Conservation (phyloP, 2,888 invertebrate genomes). For the Xylota segnis region DNA sequence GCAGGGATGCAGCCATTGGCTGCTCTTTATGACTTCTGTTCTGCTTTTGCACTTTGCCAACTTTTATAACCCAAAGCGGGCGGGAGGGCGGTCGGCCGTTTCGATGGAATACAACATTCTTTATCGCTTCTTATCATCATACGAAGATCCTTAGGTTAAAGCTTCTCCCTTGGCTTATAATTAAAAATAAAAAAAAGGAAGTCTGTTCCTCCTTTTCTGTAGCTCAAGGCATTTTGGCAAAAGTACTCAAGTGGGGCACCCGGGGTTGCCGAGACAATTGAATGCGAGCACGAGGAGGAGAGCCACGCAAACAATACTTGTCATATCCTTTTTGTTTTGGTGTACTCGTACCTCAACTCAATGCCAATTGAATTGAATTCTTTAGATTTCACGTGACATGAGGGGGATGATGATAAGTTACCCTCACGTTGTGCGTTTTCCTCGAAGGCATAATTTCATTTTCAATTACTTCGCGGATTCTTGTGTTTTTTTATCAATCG, state of each 20-base stretch:
- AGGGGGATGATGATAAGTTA: slow-evolving; percentile 59
- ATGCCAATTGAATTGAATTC: slow-evolving; percentile 72
- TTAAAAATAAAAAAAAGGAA: slow-evolving; percentile 15
- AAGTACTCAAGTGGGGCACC: slow-evolving; percentile 22
- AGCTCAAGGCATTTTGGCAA: slow-evolving; percentile 51
- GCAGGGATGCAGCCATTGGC: neutral
- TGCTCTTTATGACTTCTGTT: slow-evolving; percentile 22
- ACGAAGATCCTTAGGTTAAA: no score
- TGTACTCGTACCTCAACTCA: slow-evolving; percentile 15
- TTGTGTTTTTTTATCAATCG: slow-evolving; percentile 60
- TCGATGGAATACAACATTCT: neutral
- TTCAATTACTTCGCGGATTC: slow-evolving; percentile 70
- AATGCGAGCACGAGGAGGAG: slow-evolving; percentile 9
- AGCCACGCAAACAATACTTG: slow-evolving; percentile 51
- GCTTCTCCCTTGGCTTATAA: neutral
- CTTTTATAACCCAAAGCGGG: neutral
- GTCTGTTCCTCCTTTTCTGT: neutral
- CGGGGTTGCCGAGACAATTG: slow-evolving; percentile 61
- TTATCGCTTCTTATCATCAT: slow-evolving; percentile 27
- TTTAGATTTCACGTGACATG: slow-evolving; percentile 55
- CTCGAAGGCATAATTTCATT: slow-evolving; percentile 72
- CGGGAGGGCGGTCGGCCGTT: neutral
- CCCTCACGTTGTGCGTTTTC: slow-evolving; percentile 36
- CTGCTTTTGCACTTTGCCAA: neutral
- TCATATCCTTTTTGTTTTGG: slow-evolving; percentile 58